Conservation (phyloP, 1,140 invertebrate genomes). For the Apis laboriosa region DNA sequence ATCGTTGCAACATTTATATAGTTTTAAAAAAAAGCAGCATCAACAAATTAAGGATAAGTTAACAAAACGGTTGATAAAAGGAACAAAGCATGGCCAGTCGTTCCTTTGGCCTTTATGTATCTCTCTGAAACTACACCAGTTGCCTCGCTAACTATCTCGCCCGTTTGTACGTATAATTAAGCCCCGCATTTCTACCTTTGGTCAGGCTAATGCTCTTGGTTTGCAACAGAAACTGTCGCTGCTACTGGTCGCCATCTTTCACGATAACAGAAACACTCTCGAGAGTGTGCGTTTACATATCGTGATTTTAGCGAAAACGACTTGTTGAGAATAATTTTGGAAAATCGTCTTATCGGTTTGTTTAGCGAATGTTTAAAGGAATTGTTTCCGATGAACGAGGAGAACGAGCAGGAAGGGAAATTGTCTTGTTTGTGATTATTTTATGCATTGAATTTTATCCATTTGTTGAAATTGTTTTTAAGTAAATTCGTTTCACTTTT, state of each 20-base stretch:
- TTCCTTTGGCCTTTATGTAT: background rate
- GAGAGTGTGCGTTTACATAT: background rate
- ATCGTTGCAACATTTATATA: no score
- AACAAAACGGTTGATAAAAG: background rate
- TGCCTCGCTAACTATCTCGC: background rate
- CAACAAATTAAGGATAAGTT: background rate
- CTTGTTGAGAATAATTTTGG: background rate
- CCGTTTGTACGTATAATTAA: constrained; percentile 29
- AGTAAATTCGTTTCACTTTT: no score
- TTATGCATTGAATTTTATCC: no score
- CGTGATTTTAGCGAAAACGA: background rate
- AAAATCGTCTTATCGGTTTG: background rate
- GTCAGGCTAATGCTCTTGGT: background rate
- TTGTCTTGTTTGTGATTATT: no score
- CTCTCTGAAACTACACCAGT: background rate
- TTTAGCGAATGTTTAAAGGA: no score
- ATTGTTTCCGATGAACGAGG: no score
- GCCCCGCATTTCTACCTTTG: background rate
- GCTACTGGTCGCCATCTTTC: background rate
- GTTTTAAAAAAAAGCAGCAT: background rate
- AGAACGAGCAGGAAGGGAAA: no score
- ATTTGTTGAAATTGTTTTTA: no score
- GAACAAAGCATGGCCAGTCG: background rate
- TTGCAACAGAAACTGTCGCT: background rate
- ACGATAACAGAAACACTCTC: constrained; percentile 2